Evolutionary conservation across 2,113 vertebrate genomes (phyloP).

Genomic region (Gambusia affinis): DNA sequence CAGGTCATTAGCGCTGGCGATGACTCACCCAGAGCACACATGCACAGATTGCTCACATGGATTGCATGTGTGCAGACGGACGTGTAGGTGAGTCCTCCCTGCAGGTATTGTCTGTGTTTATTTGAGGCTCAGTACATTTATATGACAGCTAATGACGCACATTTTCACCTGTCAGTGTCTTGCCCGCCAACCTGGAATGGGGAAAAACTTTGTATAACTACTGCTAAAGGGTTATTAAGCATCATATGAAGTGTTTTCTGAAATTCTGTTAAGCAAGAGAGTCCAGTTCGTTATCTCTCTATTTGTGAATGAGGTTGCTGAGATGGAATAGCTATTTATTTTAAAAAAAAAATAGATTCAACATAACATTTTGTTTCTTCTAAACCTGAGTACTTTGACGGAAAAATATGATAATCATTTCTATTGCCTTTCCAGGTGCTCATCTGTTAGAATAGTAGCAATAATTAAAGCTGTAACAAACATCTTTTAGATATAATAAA

Average conservation of each 20-base stretch:
- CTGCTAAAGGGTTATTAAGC: background rate
- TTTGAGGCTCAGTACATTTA: conserved; percentile 17
- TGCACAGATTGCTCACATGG: conserved; percentile 3
- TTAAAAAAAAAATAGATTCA: too few relatives aligned
- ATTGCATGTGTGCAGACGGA: conserved; percentile 8
- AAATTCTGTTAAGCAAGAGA: background rate
- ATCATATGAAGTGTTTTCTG: conserved; percentile 4
- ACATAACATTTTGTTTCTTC: too few relatives aligned
- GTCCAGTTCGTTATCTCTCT: background rate
- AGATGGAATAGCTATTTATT: too few relatives aligned
- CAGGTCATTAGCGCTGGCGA: conserved; percentile 39
- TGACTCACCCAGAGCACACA: conserved; percentile 34
- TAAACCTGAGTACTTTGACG: too few relatives aligned
- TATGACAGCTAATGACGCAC: conserved; percentile 27
- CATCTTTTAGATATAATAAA: background rate
- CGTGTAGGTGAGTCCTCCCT: conserved; percentile 16
- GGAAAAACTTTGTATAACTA: background rate
- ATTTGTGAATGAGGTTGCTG: too few relatives aligned
- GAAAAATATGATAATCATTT: background rate
- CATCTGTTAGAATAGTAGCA: background rate
- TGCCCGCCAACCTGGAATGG: background rate
- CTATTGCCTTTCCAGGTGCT: background rate
- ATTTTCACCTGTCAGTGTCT: conserved; percentile 4
- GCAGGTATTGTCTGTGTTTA: conserved; percentile 20
- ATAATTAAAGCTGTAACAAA: background rate